Conservation (phyloP, 2,888 invertebrate species). For the Acrocera orbiculus region DNA sequence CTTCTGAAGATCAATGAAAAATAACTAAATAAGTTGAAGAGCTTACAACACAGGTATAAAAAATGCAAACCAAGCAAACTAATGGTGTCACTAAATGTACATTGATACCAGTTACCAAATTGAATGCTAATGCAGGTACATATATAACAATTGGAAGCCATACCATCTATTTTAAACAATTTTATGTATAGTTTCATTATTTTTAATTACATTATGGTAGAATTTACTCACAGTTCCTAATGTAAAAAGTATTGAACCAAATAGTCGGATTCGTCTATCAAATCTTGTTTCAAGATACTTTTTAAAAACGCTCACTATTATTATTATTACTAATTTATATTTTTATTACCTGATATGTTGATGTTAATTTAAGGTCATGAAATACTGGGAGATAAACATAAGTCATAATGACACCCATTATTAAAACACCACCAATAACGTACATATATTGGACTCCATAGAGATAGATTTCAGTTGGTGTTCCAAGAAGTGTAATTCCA, state of each 20-base stretch:
- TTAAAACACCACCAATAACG: constrained; percentile 37
- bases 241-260: constrained; percentile 47
- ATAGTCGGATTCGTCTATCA: constrained; percentile 43
- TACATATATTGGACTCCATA: constrained; percentile 59
- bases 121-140: constrained; percentile 54
- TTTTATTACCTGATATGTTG: constrained; percentile 51
- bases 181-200: neutral
- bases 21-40: neutral
- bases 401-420: constrained; percentile 43
- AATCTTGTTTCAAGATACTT: constrained; percentile 49
- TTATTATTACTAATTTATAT: neutral
- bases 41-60: constrained; percentile 59
- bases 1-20: neutral
- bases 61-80: constrained; percentile 59
- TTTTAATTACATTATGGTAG: neutral
- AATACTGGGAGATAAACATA: constrained; percentile 51
- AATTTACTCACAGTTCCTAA: constrained; percentile 40
- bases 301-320: constrained; percentile 14
- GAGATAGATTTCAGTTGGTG: constrained; percentile 59
- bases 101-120: constrained; percentile 63
- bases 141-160: constrained; percentile 58
- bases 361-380: constrained; percentile 50
- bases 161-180: constrained; percentile 34
- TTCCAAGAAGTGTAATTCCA: constrained; percentile 59
- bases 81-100: constrained; percentile 55